These are phyloP conservation scores for Pseudorasbora parva DNA, from an alignment of 2,113 vertebrate species.

Conservation along the genomic window DNA sequence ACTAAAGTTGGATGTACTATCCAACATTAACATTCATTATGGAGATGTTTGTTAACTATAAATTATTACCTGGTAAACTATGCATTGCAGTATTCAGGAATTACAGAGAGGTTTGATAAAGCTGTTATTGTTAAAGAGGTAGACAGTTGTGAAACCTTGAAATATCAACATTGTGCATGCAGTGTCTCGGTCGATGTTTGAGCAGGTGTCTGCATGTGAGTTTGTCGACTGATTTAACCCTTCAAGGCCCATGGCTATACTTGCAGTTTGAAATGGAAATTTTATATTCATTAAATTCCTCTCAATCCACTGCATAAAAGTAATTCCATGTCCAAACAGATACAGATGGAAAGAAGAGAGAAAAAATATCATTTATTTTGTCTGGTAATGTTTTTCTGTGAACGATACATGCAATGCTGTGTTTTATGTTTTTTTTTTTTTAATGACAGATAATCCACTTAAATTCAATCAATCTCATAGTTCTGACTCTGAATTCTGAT, in stretches of 20 bases:
- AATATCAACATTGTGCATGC: conserved; percentile 64
- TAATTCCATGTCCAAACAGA: background rate
- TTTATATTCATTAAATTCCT: background rate
- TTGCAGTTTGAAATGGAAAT: background rate
- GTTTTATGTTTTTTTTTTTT: background rate
- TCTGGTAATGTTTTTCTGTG: background rate
- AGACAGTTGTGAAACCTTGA: conserved; percentile 45
- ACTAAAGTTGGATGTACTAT: background rate
- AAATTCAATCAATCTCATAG: background rate
- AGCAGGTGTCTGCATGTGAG: conserved; percentile 38
- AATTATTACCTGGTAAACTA: background rate
- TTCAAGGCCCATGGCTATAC: background rate
- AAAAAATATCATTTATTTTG: background rate
- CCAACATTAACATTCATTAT: background rate
- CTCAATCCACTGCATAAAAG: background rate
- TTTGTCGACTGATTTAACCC: conserved; percentile 15
- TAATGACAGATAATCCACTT: background rate
- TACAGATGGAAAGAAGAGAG: background rate
- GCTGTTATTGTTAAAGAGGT: background rate
- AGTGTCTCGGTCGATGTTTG: conserved; percentile 33
- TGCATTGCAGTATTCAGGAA: background rate
- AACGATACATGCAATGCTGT: background rate
- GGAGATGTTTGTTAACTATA: background rate
- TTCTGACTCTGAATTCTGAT: conserved; percentile 7
- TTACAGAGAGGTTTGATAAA: background rate